Percentiles rank a stretch among this genome's conserved stretches.
phyloP scores from a whole-genome alignment of 2,888 invertebrate species.

The Petrolisthes manimaculis region DNA sequence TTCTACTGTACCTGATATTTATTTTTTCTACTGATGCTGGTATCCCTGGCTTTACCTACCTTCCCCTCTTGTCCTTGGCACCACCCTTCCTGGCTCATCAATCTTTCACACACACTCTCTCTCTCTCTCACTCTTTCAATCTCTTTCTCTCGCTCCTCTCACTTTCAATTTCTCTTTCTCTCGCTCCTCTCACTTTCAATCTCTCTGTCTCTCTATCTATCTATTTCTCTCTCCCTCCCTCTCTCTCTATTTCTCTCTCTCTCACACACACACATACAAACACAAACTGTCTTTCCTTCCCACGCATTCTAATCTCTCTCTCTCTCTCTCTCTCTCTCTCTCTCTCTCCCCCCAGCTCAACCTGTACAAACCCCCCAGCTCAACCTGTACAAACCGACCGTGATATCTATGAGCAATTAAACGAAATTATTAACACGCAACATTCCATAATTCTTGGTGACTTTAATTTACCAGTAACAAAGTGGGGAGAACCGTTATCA shows the following conservation, averaged over 20 bases:
- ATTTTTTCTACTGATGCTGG: neutral
- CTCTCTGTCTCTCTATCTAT: neutral
- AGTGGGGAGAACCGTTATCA: no score
- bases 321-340: constrained; percentile 28
- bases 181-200: neutral
- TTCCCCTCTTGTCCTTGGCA: neutral
- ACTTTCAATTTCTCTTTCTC: neutral
- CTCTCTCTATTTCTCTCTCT: no score
- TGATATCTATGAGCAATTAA: no score
- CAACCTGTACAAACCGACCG: no score
- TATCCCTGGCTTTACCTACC: neutral
- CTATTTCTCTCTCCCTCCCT: neutral
- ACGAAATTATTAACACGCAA: no score
- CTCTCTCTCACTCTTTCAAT: neutral
- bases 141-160: neutral
- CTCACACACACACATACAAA: no score
- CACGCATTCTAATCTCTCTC: no score
- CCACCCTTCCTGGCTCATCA: neutral
- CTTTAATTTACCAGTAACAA: no score
- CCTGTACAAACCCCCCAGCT: no score
- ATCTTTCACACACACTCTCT: neutral
- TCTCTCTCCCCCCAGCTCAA: constrained; percentile 14
- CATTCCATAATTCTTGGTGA: no score
- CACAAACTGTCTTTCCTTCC: no score
- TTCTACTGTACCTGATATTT: neutral